Evolutionary conservation across 2,888 invertebrate species (phyloP).

Genomic region (Phalangium opilio): DNA sequence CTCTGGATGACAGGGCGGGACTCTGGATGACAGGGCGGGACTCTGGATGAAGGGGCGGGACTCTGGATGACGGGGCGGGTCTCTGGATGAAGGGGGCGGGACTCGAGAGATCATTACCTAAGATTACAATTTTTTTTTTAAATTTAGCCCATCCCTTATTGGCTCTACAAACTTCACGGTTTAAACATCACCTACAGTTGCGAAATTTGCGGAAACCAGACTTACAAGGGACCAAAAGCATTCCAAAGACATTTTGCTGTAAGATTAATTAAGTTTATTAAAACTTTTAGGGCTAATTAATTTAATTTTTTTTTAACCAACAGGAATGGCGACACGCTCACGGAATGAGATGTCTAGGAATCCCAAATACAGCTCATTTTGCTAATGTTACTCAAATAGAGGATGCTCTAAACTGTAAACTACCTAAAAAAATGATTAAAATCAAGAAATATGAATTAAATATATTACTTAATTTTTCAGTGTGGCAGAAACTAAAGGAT

Average conservation of each 20-base stretch:
- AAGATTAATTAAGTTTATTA: too few relatives aligned
- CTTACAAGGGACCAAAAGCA: conserved; percentile 97
- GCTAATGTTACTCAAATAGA: conserved; percentile 98
- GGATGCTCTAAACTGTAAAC: conserved; percentile 80
- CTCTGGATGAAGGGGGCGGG: too few relatives aligned
- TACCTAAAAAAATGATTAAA: too few relatives aligned
- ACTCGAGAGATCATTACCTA: too few relatives aligned
- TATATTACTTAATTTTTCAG: conserved; percentile 36
- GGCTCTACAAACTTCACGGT: conserved; percentile 97
- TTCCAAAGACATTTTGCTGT: conserved; percentile 96
- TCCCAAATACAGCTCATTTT: conserved; percentile 99
- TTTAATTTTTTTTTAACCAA: conserved; percentile 17
- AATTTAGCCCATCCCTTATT: conserved; percentile 61
- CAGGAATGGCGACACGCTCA: conserved; percentile 53
- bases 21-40: too few relatives aligned
- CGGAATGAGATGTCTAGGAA: conserved; percentile 96
- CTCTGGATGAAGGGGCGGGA: too few relatives aligned
- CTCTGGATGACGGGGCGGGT: too few relatives aligned
- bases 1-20: too few relatives aligned
- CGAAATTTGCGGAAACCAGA: conserved; percentile 97
- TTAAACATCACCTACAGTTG: conserved; percentile 97
- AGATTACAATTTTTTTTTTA: too few relatives aligned
- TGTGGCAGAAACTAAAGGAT: conserved; percentile 94
- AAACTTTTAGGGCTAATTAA: too few relatives aligned
- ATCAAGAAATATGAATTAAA: too few relatives aligned